Percentiles rank a stretch among this genome's conserved stretches.
These are phyloP conservation scores for Salticus scenicus DNA, from an alignment of 2,888 invertebrate species.

Conservation along the genomic window DNA sequence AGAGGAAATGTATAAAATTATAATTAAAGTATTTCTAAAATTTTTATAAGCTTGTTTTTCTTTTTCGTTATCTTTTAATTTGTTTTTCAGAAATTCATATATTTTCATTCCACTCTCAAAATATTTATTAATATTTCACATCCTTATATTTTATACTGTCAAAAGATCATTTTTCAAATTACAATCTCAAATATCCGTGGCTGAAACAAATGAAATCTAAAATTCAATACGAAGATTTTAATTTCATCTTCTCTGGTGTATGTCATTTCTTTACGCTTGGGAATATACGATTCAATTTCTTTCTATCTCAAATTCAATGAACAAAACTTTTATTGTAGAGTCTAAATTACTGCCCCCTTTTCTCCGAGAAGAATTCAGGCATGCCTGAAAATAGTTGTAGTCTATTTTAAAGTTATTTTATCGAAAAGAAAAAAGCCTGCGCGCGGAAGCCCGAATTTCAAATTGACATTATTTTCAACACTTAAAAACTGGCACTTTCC, in stretches of 20 bases:
- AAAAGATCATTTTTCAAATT: neutral
- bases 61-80: neutral
- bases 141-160: neutral
- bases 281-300: conserved; percentile 7
- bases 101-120: no score
- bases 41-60: neutral
- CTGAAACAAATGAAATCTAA: neutral
- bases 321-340: conserved; percentile 9
- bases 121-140: neutral
- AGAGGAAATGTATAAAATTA: no score
- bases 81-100: no score
- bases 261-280: neutral
- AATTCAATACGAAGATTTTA: conserved; percentile 19
- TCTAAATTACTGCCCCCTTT: neutral
- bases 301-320: conserved; percentile 4
- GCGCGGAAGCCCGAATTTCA: conserved; percentile 10
- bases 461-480: conserved; percentile 18
- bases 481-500: neutral
- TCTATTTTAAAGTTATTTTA: conserved; percentile 12
- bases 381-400: conserved; percentile 6
- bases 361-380: neutral
- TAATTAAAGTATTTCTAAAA: no score
- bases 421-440: neutral
- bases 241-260: conserved; percentile 6
- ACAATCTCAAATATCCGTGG: conserved; percentile 4